phyloP scores from a whole-genome alignment of 2,797 vertebrate species.

The Phylloscopus collybita region DNA sequence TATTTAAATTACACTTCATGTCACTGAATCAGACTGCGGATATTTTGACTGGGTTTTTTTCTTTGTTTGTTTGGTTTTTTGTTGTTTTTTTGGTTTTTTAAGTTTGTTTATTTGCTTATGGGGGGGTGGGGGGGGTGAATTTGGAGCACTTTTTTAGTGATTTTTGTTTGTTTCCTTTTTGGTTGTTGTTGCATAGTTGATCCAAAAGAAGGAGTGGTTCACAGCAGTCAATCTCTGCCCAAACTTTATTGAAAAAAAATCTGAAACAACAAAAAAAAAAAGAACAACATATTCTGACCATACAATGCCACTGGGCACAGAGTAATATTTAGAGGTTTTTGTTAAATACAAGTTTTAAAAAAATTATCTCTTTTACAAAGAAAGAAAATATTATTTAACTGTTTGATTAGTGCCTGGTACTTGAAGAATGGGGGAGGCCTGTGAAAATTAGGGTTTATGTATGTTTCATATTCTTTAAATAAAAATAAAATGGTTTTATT shows the following conservation, averaged over 20 bases:
- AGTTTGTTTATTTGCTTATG: too few species aligned
- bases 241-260: background rate
- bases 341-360: background rate
- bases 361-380: background rate
- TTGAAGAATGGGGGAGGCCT: background rate
- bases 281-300: background rate
- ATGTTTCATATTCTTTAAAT: background rate
- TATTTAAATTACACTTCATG: background rate
- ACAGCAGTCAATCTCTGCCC: background rate
- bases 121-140: too few species aligned
- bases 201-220: background rate
- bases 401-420: background rate
- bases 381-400: background rate
- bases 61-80: background rate
- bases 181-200: background rate
- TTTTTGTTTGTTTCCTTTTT: background rate
- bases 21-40: background rate
- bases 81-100: background rate
- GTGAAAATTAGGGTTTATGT: background rate
- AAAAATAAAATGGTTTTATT: background rate
- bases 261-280: background rate
- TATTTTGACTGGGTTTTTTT: background rate
- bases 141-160: background rate
- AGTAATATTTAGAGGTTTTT: background rate
- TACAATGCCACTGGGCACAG: fast-evolving